Evolutionary conservation across 2,113 vertebrate species (phyloP).

Genomic region (Melozone crissalis): DNA sequence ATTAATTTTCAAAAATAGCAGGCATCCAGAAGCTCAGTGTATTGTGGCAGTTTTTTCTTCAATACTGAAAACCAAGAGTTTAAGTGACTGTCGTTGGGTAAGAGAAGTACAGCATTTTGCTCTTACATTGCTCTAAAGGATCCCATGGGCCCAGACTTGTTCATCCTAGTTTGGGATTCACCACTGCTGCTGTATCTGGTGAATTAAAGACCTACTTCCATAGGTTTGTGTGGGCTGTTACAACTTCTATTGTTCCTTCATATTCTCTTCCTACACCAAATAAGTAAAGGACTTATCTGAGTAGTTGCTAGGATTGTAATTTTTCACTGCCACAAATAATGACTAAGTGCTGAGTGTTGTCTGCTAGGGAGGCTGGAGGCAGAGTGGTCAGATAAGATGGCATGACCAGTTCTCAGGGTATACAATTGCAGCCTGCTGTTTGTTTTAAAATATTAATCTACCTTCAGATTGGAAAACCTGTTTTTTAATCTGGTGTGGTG

Average conservation of each 20-base stretch:
- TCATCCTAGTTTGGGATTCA: background rate
- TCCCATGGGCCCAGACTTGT: background rate
- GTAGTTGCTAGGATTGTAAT: background rate
- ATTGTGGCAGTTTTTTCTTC: background rate
- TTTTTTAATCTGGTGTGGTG: background rate
- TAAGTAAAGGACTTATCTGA: background rate
- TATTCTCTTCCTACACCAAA: background rate
- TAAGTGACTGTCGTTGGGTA: background rate
- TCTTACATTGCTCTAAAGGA: background rate
- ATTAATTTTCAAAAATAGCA: background rate
- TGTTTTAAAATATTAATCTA: conserved; percentile 42
- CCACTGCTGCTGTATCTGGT: background rate
- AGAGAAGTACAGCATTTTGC: background rate
- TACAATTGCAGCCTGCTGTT: conserved; percentile 15
- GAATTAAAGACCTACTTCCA: background rate
- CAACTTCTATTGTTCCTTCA: background rate
- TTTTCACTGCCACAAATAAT: background rate
- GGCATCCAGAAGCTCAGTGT: background rate
- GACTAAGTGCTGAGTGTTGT: background rate
- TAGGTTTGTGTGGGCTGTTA: background rate
- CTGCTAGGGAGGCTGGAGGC: background rate
- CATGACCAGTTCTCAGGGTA: background rate
- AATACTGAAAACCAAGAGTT: background rate
- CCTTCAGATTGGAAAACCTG: background rate
- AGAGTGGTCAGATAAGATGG: background rate